Percentiles rank a stretch among this genome's conserved stretches.
Conservation (phyloP, 2,113 vertebrate species). For the Chrysemys picta region DNA sequence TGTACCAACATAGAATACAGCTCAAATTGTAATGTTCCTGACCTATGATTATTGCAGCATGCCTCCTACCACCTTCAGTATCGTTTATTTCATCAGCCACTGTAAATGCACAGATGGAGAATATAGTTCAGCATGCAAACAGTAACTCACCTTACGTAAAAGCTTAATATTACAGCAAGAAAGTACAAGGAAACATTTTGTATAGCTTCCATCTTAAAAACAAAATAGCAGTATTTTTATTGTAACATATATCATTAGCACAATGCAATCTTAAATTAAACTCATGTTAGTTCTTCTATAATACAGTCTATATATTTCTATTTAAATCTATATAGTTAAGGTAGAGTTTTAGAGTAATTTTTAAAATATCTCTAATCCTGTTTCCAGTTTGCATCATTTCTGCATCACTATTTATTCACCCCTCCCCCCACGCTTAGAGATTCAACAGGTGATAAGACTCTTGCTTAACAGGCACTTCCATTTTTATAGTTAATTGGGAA, state of each 20-base stretch:
- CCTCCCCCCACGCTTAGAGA: neutral
- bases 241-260: neutral
- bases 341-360: neutral
- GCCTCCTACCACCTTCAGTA: neutral
- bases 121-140: neutral
- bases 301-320: neutral
- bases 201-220: neutral
- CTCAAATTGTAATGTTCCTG: neutral
- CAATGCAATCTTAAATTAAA: neutral
- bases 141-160: neutral
- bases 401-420: neutral
- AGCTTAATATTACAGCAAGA: neutral
- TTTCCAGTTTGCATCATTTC: neutral
- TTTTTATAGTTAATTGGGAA: conserved; percentile 28
- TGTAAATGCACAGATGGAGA: neutral
- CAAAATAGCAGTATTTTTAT: neutral
- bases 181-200: neutral
- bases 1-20: too few species aligned
- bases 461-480: conserved; percentile 20
- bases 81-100: neutral
- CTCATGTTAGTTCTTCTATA: neutral
- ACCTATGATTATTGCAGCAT: neutral
- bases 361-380: neutral
- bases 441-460: neutral
- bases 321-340: neutral